These are phyloP conservation scores for Cremastinae sp. DNA, from an alignment of 2,888 invertebrate species.

Conservation along the genomic window DNA sequence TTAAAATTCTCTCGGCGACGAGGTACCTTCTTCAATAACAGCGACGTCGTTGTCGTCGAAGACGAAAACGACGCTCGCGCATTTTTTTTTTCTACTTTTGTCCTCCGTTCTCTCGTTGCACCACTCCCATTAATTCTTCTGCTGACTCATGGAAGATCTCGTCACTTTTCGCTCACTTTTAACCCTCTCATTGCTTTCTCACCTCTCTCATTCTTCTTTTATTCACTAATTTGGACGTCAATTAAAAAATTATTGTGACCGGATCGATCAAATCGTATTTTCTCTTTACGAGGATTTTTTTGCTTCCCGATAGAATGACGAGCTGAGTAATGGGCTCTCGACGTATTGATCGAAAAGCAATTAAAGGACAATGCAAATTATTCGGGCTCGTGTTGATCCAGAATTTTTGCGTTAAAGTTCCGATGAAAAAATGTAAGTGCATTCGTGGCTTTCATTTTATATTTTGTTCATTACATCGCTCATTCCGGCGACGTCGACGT, in stretches of 20 bases:
- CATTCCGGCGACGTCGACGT: constrained; percentile 10
- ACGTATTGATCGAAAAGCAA: too few relatives aligned
- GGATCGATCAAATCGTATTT: not conserved
- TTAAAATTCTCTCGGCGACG: constrained; percentile 49
- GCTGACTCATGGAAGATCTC: constrained; percentile 16
- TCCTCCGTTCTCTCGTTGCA: constrained; percentile 6
- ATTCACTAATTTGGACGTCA: constrained; percentile 20
- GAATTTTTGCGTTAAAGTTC: too few relatives aligned
- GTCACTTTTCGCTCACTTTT: constrained; percentile 25
- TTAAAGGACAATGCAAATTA: too few relatives aligned
- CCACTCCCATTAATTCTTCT: constrained; percentile 27
- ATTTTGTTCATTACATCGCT: constrained; percentile 3
- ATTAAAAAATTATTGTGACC: constrained; percentile 22
- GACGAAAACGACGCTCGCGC: not conserved
- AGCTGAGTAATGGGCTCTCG: too few relatives aligned
- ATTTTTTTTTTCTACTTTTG: constrained; percentile 19
- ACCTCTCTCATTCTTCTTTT: constrained; percentile 2
- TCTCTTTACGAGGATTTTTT: not conserved
- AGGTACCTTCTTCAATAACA: constrained; percentile 25
- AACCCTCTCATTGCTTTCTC: constrained; percentile 7
- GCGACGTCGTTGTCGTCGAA: constrained; percentile 10
- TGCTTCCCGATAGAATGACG: not conserved
- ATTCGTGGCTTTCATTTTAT: too few relatives aligned
- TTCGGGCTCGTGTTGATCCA: too few relatives aligned
- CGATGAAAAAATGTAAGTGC: too few relatives aligned